Conservation (phyloP, 2,797 vertebrate genomes). For the Chloroceryle amazona region DNA sequence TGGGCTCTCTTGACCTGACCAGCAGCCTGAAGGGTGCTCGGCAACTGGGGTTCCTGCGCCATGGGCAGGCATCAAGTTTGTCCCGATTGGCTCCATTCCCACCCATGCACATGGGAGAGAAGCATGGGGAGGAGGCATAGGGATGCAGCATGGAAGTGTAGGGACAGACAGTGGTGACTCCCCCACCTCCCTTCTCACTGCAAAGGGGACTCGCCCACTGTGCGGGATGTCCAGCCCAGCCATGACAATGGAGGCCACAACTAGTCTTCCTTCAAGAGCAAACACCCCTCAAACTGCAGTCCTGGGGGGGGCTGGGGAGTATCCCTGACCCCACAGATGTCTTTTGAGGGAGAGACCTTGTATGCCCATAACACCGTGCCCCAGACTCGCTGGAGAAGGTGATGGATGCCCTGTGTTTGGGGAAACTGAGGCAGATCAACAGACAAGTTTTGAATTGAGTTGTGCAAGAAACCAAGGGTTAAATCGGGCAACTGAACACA, state of each 20-base stretch:
- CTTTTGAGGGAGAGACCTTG: not conserved
- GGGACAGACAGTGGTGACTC: not conserved
- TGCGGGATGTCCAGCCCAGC: not conserved
- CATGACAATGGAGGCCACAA: not conserved
- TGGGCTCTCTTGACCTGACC: not conserved
- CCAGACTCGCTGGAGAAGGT: rapidly evolving
- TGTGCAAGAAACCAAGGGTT: not conserved
- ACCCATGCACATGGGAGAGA: rapidly evolving
- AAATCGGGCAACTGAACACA: not conserved
- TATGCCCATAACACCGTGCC: rapidly evolving
- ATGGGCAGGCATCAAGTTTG: not conserved
- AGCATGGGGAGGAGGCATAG: rapidly evolving
- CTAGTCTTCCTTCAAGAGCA: not conserved
- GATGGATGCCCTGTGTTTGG: not conserved
- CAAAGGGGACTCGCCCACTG: rapidly evolving
- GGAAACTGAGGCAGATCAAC: not conserved
- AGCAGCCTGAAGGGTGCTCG: not conserved
- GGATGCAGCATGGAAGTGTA: rapidly evolving
- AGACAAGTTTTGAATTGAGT: not conserved
- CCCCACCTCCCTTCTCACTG: not conserved
- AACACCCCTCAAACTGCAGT: not conserved
- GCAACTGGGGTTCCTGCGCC: rapidly evolving
- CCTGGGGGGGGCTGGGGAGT: not conserved
- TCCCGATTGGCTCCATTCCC: not conserved
- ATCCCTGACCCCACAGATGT: not conserved